Evolutionary conservation across 2,888 invertebrate species (phyloP).

Genomic region (Erebia epiphron): DNA sequence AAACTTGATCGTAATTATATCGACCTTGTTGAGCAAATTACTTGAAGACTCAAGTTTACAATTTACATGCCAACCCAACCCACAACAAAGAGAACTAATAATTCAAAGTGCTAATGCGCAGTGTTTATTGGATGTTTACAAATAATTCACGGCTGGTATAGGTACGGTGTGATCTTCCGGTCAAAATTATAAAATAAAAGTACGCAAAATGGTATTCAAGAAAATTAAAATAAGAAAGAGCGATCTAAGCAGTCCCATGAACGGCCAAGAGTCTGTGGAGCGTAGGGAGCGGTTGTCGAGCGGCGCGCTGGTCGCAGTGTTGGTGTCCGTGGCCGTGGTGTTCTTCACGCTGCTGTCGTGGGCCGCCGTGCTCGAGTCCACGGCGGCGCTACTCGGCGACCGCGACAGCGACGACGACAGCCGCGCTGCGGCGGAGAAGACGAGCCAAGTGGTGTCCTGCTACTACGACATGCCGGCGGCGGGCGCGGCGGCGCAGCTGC

Average conservation of each 20-base stretch:
- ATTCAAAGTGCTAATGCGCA: not conserved
- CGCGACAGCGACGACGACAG: not conserved
- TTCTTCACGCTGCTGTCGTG: not conserved
- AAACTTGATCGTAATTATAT: not conserved
- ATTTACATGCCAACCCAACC: too few species aligned
- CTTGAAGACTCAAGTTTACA: not conserved
- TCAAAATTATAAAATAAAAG: not conserved
- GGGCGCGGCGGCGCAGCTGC: conserved; percentile 56
- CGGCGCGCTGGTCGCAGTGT: not conserved
- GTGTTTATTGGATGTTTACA: not conserved
- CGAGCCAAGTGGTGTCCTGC: conserved; percentile 77
- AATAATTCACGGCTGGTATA: not conserved
- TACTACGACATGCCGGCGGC: conserved; percentile 85
- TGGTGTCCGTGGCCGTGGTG: not conserved
- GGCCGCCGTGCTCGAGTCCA: not conserved
- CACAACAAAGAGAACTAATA: not conserved
- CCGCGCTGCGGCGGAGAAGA: not conserved
- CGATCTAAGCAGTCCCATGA: not conserved
- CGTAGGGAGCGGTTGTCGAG: not conserved
- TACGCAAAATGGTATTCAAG: conserved; percentile 27
- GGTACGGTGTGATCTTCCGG: too few species aligned
- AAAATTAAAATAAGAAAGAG: conserved; percentile 19
- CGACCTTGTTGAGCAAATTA: not conserved
- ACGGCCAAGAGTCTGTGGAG: not conserved
- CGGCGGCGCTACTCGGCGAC: not conserved